Base-by-base conservation (phyloP, 2,888 invertebrate species). In the Galerucella pusilla region DNA sequence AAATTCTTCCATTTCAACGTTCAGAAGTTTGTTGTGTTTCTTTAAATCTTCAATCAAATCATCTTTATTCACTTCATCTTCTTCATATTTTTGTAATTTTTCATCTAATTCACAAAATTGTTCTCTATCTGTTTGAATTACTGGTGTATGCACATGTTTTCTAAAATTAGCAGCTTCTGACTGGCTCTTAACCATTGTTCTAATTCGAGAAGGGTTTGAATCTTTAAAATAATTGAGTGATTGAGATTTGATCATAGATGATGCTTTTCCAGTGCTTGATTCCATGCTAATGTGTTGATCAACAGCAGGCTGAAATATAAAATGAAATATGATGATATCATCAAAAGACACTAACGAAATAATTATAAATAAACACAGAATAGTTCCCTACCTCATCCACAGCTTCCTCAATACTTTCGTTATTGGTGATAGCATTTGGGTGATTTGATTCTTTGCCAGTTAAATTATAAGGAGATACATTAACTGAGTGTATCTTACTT, bases 11-110 rank as follows among this genome's bases (percentile, higher is more conserved):
- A 88, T 84, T 75, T 88, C 87, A 61, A 82, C 81, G 59, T 85
- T 84, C 63, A 89, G 81, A 46, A 82, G 80, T 67, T 84, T 82
- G 79, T 88, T 88, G 67, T 88, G 88, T 59, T 84, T 82, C 77
- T 88, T 86, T 75, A 88, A 83, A 52, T 84, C 84, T 73, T 84
- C 81, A 61, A 88, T 87, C 45, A 85, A 69, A 54, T 49, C 64
- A 61, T 77, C 75, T 65, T 78, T 79, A 42, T 64, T 68, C 14
- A 72, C 71, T n/a, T 77, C 63, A 52, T 81, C 82, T 73, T 79
- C 77, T 46, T 61, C 52, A n/a, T 64, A 66, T 57, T 69, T 49
- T 25, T 57, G 14, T 25, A 80, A 67, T 75, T 75, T 76, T 35
- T 78, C 77, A 59, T 75, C 63, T 61, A 75, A 64, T 61, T 70